Percentiles rank a stretch among this genome's conserved stretches.
Conservation (phyloP, 1,140 invertebrate species). For the Trichogramma pretiosum region DNA sequence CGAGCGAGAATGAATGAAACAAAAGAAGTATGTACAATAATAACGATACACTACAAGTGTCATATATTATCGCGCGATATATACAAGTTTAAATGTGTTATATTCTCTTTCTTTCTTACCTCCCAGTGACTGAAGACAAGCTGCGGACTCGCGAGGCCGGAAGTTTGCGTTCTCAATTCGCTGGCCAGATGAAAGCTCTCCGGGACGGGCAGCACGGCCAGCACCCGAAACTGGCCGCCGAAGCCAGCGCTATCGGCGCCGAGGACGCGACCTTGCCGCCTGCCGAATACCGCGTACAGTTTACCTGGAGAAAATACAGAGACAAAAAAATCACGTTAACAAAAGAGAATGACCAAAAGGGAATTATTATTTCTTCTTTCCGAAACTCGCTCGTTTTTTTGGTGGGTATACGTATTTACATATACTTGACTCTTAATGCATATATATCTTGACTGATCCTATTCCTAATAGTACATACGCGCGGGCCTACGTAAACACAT, state of each 20-base stretch:
- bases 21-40: too few relatives aligned
- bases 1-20: too few relatives aligned
- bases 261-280: slow-evolving; percentile 79
- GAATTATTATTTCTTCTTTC: too few relatives aligned
- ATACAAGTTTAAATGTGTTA: too few relatives aligned
- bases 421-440: neutral
- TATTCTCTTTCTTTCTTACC: too few relatives aligned
- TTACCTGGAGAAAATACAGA: slow-evolving; percentile 60
- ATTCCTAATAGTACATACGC: too few relatives aligned
- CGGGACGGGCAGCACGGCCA: slow-evolving; percentile 83
- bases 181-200: slow-evolving; percentile 94
- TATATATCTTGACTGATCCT: neutral
- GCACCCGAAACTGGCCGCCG: slow-evolving; percentile 78
- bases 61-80: too few relatives aligned
- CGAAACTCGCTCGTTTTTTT: too few relatives aligned
- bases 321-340: neutral
- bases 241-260: slow-evolving; percentile 81
- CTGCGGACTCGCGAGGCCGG: slow-evolving; percentile 90
- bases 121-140: slow-evolving; percentile 97
- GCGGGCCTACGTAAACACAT: too few relatives aligned
- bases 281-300: slow-evolving; percentile 84
- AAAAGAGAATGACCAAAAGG: slow-evolving; percentile 13
- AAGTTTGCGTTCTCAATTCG: slow-evolving; percentile 88
- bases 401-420: neutral
- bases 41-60: too few relatives aligned